Evolutionary conservation across 2,888 invertebrate species (phyloP), one percentile per base, ranked within the genome.

Genomic region (Neria commutata): DNA sequence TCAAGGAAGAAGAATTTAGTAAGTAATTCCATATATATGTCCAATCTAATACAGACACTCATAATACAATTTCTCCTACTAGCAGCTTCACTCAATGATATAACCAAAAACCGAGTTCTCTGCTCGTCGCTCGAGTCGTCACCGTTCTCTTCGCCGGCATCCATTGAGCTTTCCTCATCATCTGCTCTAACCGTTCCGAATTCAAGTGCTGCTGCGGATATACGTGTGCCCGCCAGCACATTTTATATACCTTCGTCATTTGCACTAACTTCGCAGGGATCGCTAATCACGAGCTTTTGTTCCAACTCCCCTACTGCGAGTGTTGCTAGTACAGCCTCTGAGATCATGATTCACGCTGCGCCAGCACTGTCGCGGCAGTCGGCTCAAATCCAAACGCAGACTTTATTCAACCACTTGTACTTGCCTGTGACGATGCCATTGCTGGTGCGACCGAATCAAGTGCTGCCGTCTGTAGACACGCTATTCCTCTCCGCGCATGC

Each of bases 391-490:
- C 65, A 6, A 45, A 67, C 19, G 29, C 37, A 37, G 16, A n/a
- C 37, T 4, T n/a, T 37, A 6, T 14, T 37, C 8, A 37, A 50
- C 66, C 14, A 74, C 74, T 54, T 72, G 67, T 72, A 72, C 52
- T 49, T 72, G 60, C 72, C 74, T 17, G 73, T 76, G 10, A 74
- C 71, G 56, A 70, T 74, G 64, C 74, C 76, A 1, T 56, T 75
- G 17, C 56, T 77, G 16, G 62, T 76, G 60, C 71, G 72, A 56
- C 68, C 73, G 3, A 78, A 73, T 61, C 77, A 80, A 70, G 73
- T 72, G 65, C 71, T 81, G 65, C 80, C 80, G 54, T 81, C 80
- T 50, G 80, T 81, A 58, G 79, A 81, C 58, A 81, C 81, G 23
- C 63, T 81, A 51, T 69, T 79, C n/a, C 78, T 78, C 29, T 69